Evolutionary conservation across 2,797 vertebrate genomes (phyloP).

Genomic region (Melanogrammus aeglefinus): DNA sequence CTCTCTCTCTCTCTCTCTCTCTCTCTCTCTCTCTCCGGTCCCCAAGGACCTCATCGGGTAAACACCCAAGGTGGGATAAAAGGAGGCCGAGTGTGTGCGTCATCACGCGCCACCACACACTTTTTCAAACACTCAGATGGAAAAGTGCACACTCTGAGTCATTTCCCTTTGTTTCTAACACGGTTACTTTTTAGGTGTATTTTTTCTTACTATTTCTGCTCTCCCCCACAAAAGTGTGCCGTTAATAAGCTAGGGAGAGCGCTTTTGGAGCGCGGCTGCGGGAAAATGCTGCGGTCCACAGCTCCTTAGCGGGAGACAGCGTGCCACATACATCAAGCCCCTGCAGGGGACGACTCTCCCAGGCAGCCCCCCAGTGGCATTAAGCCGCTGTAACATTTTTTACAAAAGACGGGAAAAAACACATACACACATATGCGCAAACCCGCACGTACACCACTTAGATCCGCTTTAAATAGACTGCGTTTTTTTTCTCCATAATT

Average conservation of each 20-base stretch:
- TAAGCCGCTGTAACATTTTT: neutral
- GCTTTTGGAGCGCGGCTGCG: neutral
- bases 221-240: neutral
- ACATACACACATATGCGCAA: neutral
- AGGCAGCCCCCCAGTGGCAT: neutral
- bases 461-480: conserved; percentile 12
- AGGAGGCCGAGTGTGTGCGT: neutral
- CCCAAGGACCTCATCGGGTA: neutral
- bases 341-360: neutral
- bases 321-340: neutral
- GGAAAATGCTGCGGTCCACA: neutral
- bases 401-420: neutral
- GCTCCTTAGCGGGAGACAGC: neutral
- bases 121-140: neutral
- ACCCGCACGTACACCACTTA: neutral
- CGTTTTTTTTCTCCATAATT: neutral
- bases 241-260: neutral
- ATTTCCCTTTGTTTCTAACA: neutral
- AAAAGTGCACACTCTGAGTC: neutral
- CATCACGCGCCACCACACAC: neutral
- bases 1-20: neutral
- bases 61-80: neutral
- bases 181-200: neutral
- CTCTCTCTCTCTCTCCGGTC: neutral
- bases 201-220: neutral